Evolutionary conservation across 2,113 vertebrate species (phyloP).

Genomic region (Ptychochromis oligacanthus): DNA sequence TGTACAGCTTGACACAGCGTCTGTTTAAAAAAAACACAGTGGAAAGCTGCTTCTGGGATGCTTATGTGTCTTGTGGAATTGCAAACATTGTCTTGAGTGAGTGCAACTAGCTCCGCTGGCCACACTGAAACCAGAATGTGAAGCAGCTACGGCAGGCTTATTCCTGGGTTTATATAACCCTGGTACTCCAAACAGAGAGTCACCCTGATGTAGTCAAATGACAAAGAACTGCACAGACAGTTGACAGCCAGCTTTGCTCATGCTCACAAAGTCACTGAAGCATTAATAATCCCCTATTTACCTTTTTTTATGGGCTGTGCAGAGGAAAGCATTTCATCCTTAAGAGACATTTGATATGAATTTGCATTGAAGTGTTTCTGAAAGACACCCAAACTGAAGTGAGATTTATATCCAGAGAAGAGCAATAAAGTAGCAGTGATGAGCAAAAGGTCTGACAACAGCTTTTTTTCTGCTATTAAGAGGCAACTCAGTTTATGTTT

Average conservation of each 20-base stretch:
- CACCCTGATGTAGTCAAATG: background rate
- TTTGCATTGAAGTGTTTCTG: slow-evolving; percentile 5
- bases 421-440: background rate
- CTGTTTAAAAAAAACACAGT: background rate
- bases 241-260: background rate
- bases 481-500: background rate
- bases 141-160: no score
- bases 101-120: background rate
- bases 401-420: slow-evolving; percentile 9
- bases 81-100: background rate
- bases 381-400: background rate
- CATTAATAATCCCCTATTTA: slow-evolving; percentile 6
- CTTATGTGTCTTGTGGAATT: background rate
- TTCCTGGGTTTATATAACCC: background rate
- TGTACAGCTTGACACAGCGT: background rate
- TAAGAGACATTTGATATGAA: slow-evolving; percentile 17
- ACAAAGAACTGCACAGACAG: background rate
- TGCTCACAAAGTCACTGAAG: slow-evolving; percentile 7
- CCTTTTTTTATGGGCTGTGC: background rate
- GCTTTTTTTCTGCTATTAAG: slow-evolving; percentile 4
- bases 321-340: slow-evolving; percentile 15
- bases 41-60: no score
- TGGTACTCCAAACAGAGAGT: background rate
- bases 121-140: background rate
- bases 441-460: slow-evolving; percentile 3